Base-by-base conservation (phyloP, 2,888 invertebrate genomes). In the Cheilosia impressa region DNA sequence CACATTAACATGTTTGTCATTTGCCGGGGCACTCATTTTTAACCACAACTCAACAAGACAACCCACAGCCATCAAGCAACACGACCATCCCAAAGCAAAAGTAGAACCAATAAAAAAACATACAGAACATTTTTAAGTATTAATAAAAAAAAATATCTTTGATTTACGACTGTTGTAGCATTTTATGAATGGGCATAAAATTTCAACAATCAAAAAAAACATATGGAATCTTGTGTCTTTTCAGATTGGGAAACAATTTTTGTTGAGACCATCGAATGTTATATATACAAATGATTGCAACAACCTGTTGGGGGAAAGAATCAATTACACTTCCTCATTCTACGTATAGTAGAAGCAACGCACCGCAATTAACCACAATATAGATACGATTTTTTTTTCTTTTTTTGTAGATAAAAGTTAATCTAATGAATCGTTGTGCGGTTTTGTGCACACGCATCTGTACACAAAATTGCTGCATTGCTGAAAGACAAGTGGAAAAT, bases 21-120 rank as follows among this genome's bases (percentile, higher is more conserved):
- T 85, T 85, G 81, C 66, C 72, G 58, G 72, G 65, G 72, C 50
- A 63, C 62, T 85, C 52, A 50, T 60, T 60, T 73, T 75, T 66
- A 85, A 85, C 85, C 85, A 77, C 85, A 85, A 85, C 76, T 85
- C 81, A 85, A 85, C 85, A 81, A 85, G 85, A 77, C 76, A 81
- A 68, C 85, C 85, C 81, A 85, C 85, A 81, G 76, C 43, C 62
- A 76, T 58, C 34, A 55, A 72, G 24, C 27, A 31, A 45, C 50
- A 69, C 47, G 58, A 17, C 75, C 78, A 83, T 78, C 65, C 24
- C 65, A 41, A 45, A 71, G 55, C 80, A 75, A 41, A 53, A 66
- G 75, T 84, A 80, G 80, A 84, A 84, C 75, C 72, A 85, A 72
- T 77, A 81, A 72, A 85, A 85, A 52, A 55, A 22, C 15, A 63